Conservation (phyloP, 2,797 vertebrate species). For the Psittacula echo region DNA sequence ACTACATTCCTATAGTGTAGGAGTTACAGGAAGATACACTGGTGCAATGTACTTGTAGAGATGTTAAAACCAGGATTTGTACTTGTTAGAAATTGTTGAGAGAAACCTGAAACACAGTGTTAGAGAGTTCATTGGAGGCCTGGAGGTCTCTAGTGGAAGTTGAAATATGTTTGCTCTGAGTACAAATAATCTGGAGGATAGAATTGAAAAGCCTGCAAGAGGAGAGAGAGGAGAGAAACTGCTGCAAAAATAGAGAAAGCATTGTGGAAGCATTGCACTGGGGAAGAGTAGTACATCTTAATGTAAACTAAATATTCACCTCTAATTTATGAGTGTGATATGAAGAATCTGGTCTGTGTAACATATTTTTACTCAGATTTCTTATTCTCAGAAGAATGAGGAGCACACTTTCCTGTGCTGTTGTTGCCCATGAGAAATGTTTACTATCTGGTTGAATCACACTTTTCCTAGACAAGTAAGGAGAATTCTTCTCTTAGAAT, state of each 20-base stretch:
- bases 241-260: background rate
- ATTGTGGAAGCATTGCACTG: background rate
- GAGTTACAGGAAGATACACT: background rate
- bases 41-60: background rate
- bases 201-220: background rate
- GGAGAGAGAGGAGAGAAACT: background rate
- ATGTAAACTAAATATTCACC: background rate
- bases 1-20: background rate
- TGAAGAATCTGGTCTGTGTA: background rate
- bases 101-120: background rate
- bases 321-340: background rate
- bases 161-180: background rate
- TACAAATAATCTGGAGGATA: background rate
- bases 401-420: background rate
- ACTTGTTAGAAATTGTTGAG: background rate
- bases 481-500: background rate
- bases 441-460: background rate
- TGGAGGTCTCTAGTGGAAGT: background rate
- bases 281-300: background rate
- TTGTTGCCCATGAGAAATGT: background rate
- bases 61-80: background rate
- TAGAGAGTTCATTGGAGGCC: background rate
- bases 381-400: background rate
- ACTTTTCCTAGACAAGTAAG: background rate
- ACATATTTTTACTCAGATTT: background rate